A percentile compares a stretch with the other conserved stretches of the same genome.
Conservation (phyloP, 2,888 invertebrate species). For the Polymixis lichenea region DNA sequence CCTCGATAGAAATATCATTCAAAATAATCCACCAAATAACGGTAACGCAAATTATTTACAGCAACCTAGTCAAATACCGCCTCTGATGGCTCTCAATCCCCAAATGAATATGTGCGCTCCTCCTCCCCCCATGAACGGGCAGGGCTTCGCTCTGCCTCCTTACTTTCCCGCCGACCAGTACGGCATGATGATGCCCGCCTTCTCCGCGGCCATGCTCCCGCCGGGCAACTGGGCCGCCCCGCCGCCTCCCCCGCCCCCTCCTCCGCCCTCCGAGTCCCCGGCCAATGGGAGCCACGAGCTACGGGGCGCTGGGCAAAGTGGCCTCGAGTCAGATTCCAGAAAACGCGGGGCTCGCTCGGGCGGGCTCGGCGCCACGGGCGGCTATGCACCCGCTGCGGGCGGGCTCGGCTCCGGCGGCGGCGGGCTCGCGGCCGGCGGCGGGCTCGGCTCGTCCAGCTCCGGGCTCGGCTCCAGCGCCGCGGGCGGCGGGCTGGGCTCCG, state of each 20-base stretch:
- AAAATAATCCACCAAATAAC: conserved; percentile 64
- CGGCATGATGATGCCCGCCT: conserved; percentile 83
- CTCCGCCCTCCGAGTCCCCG: conserved; percentile 76
- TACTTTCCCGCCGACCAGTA: conserved; percentile 85
- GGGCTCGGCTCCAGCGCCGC: conserved; percentile 68
- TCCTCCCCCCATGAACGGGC: conserved; percentile 81
- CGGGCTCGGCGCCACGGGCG: conserved; percentile 68
- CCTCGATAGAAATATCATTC: conserved; percentile 53
- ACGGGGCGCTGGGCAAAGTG: conserved; percentile 83
- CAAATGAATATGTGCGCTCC: conserved; percentile 86
- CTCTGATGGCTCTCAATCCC: conserved; percentile 84
- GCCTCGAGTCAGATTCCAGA: conserved; percentile 88
- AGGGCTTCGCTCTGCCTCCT: conserved; percentile 82
- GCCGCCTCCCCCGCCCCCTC: conserved; percentile 85
- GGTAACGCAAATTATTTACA: conserved; percentile 67
- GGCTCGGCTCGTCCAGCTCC: conserved; percentile 71
- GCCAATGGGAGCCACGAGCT: conserved; percentile 79
- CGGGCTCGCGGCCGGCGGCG: conserved; percentile 68
- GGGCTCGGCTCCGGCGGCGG: conserved; percentile 75
- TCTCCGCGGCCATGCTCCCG: conserved; percentile 71
- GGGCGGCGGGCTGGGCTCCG: conserved; percentile 73
- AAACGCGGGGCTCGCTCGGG: conserved; percentile 81
- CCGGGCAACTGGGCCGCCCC: conserved; percentile 80
- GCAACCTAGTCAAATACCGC: conserved; percentile 79
- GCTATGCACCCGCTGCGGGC: conserved; percentile 70